phyloP scores from a whole-genome alignment of 2,888 invertebrate species.

The Branchipolynoe longqiensis region DNA sequence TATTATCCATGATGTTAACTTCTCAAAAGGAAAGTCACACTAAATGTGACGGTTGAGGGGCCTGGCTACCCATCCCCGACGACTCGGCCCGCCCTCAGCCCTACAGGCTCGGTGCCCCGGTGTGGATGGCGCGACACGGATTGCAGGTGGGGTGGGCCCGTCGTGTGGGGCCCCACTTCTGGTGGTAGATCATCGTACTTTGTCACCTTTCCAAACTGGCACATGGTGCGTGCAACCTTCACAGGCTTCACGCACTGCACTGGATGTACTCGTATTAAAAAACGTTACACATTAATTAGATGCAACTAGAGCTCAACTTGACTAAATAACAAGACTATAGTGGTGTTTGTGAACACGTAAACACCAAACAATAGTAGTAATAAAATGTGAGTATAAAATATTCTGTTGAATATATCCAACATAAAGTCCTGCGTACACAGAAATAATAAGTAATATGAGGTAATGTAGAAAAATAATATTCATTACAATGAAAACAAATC shows the following conservation, averaged over 20 bases:
- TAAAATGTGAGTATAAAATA: slow-evolving; percentile 49
- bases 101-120: too few species aligned
- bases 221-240: too few species aligned
- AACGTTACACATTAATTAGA: background rate
- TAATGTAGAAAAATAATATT: slow-evolving; percentile 48
- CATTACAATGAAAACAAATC: slow-evolving; percentile 19
- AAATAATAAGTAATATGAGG: slow-evolving; percentile 8
- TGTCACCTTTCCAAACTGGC: slow-evolving; percentile 43
- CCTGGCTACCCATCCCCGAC: too few species aligned
- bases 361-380: slow-evolving; percentile 33
- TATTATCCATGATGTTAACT: too few species aligned
- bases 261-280: background rate
- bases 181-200: background rate
- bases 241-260: too few species aligned
- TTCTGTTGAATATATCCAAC: slow-evolving; percentile 16
- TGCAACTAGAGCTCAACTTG: background rate
- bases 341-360: slow-evolving; percentile 39
- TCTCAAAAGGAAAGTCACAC: too few species aligned
- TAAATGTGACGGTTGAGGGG: too few species aligned
- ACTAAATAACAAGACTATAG: slow-evolving; percentile 26
- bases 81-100: too few species aligned
- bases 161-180: background rate
- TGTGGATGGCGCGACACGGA: too few species aligned
- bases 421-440: slow-evolving; percentile 27
- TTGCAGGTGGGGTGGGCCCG: too few species aligned